These are phyloP conservation scores for Anser brachyrhynchus DNA, from an alignment of 2,113 vertebrate species.

Conservation along the genomic window DNA sequence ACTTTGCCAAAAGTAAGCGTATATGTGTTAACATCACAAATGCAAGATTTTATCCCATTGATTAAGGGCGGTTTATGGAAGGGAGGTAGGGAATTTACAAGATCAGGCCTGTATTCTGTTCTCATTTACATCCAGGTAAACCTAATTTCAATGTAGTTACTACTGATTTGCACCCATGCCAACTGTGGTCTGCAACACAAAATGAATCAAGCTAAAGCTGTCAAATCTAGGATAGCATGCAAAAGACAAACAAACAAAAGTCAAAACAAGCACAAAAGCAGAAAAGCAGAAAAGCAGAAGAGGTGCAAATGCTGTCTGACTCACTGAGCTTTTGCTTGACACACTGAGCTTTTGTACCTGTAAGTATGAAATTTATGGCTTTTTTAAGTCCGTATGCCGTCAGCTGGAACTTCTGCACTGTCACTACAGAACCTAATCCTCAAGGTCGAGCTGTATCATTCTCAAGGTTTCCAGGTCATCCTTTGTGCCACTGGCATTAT, in stretches of 20 bases:
- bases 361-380: not conserved
- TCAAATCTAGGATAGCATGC: not conserved
- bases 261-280: too few relatives aligned
- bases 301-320: not conserved
- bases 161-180: not conserved
- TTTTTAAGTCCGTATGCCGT: not conserved
- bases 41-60: not conserved
- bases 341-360: not conserved
- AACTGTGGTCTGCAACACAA: not conserved
- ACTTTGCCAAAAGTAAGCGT: not conserved
- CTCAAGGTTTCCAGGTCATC: not conserved
- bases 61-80: not conserved
- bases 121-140: not conserved
- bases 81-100: not conserved
- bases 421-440: not conserved
- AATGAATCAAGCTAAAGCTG: not conserved
- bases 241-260: not conserved
- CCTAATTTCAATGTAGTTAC: not conserved
- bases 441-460: not conserved
- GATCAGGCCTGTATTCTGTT: not conserved
- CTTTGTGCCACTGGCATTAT: not conserved
- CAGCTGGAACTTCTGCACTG: not conserved
- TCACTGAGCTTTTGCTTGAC: not conserved
- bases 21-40: not conserved
- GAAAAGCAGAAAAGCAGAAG: too few relatives aligned